phyloP scores from a whole-genome alignment of 1,140 invertebrate genomes.

The Holcopasites calliopsidis region DNA sequence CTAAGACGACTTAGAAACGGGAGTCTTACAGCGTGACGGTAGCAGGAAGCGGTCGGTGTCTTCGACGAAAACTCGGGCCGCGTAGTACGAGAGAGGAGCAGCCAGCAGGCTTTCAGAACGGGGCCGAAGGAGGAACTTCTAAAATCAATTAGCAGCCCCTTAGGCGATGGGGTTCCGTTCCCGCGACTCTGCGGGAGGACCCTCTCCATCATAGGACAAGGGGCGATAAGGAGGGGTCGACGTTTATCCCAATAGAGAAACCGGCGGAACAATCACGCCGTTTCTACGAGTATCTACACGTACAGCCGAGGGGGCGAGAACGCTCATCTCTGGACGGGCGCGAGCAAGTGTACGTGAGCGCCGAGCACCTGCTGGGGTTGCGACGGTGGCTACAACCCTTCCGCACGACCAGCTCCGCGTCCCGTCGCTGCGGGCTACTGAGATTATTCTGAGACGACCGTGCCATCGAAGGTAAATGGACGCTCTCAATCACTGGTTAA shows the following conservation, averaged over 20 bases:
- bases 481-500: constrained; percentile 12
- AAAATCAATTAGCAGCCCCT: constrained; percentile 70
- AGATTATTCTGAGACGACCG: constrained; percentile 39
- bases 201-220: constrained; percentile 61
- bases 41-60: constrained; percentile 23
- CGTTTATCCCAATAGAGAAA: constrained; percentile 66
- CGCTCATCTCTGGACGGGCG: neutral
- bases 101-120: neutral
- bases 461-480: constrained; percentile 9
- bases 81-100: constrained; percentile 6
- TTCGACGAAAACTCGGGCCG: constrained; percentile 35
- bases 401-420: constrained; percentile 23
- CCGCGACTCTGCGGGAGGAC: constrained; percentile 52
- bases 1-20: constrained; percentile 52
- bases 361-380: constrained; percentile 19
- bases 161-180: constrained; percentile 63
- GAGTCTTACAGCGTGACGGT: constrained; percentile 39
- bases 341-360: neutral
- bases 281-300: constrained; percentile 46
- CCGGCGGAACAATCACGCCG: constrained; percentile 61
- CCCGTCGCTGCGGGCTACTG: constrained; percentile 26
- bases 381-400: constrained; percentile 46
- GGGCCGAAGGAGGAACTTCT: constrained; percentile 61
- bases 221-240: constrained; percentile 60
- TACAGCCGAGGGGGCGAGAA: neutral